Percentiles rank a stretch among this genome's conserved stretches.
Conservation (phyloP, 2,888 invertebrate genomes). For the Branchipolynoe longqiensis region DNA sequence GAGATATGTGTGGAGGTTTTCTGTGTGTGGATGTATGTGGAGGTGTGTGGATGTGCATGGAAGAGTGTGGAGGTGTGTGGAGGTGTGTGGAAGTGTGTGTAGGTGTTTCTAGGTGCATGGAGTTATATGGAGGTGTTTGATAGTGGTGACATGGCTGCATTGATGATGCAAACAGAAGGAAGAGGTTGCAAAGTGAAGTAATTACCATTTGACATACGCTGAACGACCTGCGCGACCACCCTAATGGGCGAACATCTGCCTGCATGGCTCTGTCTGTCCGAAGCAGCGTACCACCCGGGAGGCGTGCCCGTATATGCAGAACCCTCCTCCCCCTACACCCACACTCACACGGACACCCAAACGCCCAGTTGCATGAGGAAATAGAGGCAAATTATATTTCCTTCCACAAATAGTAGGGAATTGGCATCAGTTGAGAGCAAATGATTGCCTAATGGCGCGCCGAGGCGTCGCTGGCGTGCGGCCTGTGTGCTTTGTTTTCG, state of each 20-base stretch:
- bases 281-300: not conserved
- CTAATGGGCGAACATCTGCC: not conserved
- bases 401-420: slow-evolving; percentile 48
- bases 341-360: slow-evolving; percentile 28
- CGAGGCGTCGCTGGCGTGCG: not conserved
- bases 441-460: slow-evolving; percentile 9
- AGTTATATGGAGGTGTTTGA: too few species aligned
- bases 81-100: too few species aligned
- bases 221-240: not conserved
- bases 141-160: too few species aligned
- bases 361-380: slow-evolving; percentile 11
- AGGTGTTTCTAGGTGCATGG: too few species aligned
- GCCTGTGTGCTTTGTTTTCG: slow-evolving; percentile 29
- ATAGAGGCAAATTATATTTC: slow-evolving; percentile 48
- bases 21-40: too few species aligned
- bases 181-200: not conserved
- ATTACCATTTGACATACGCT: not conserved
- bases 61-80: too few species aligned
- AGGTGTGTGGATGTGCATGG: too few species aligned
- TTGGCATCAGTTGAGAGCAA: slow-evolving; percentile 47
- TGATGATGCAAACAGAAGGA: not conserved
- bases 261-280: not conserved
- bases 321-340: not conserved
- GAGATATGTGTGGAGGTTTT: too few species aligned
- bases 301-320: not conserved